These are phyloP conservation scores for Clostera curtula DNA, from an alignment of 2,888 invertebrate genomes.

Conservation along the genomic window DNA sequence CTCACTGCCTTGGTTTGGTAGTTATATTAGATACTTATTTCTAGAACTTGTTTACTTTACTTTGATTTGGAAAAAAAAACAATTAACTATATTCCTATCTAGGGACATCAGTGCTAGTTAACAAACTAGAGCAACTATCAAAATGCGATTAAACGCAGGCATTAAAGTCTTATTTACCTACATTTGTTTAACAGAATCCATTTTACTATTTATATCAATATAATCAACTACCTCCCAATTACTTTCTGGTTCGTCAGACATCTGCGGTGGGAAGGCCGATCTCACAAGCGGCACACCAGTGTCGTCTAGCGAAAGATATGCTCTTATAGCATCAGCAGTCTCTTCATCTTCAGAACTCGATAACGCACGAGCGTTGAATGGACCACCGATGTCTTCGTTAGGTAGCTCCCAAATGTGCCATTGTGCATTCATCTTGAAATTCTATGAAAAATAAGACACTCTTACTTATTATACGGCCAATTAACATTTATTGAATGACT, in stretches of 20 bases:
- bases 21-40: too few species aligned
- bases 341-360: slow-evolving; percentile 64
- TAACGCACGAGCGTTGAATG: slow-evolving; percentile 77
- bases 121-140: too few species aligned
- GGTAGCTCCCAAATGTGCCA: slow-evolving; percentile 64
- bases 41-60: too few species aligned
- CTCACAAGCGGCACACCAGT: slow-evolving; percentile 77
- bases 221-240: slow-evolving; percentile 83
- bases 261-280: slow-evolving; percentile 65
- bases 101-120: too few species aligned
- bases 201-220: slow-evolving; percentile 64
- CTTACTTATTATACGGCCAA: background rate
- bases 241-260: slow-evolving; percentile 67
- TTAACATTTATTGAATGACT: background rate
- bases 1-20: too few species aligned
- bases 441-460: slow-evolving; percentile 40
- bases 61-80: too few species aligned
- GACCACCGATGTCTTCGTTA: slow-evolving; percentile 73
- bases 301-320: slow-evolving; percentile 76
- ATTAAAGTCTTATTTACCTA: too few species aligned
- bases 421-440: slow-evolving; percentile 76
- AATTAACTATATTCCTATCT: too few species aligned
- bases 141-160: too few species aligned
- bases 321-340: slow-evolving; percentile 66
- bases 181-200: background rate